Base-by-base conservation (phyloP, 2,888 invertebrate genomes). In the Epistrophe eligans region DNA sequence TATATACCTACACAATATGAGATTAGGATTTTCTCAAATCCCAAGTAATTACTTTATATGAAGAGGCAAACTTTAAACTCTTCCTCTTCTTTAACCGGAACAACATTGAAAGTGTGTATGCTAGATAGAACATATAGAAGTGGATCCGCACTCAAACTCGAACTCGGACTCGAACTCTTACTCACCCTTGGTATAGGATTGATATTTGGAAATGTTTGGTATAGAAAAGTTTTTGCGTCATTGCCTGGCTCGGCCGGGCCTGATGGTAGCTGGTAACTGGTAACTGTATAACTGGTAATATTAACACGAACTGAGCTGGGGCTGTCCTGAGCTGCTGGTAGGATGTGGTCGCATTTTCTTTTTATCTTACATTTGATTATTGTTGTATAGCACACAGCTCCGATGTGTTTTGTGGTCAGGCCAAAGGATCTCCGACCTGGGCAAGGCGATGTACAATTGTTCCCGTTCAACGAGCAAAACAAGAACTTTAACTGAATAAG, bases 61-160 rank as follows among this genome's bases (percentile, higher is more conserved):
- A 77, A 82, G 72, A 77, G 72, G 72, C 66, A 82, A 82, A 77
- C 82, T 82, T 72, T 67, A 52, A 77, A 66, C 58, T 72, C 55
- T 45, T 70, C 48, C 77, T n/a, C n/a, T 40, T 43, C 48, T 19
- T 73, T 35, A 40, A 52, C 77, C 71, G 81, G 77, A 81, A 66
- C 77, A 35, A 74, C 17, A 74, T 11, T 66, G 17, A 35, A 67
- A 67, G 50, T 24, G 3, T 2, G 24, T 24, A 24, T 67, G n/a
- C n/a, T n/a, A 15, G 35, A 28, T 19, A 11, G 35, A 35, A 32
- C 6, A 10, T 32, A 10, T 32, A 28, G 9, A 40, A 70, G 55
- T 55, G 10, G 32, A 40, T 55, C 52, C 55, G 70, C 40, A 70
- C 24, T 55, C n/a, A n/a, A n/a, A n/a, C n/a, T n/a, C n/a, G n/a